phyloP scores from a whole-genome alignment of 2,888 invertebrate species.

The Chrysolina americana region DNA sequence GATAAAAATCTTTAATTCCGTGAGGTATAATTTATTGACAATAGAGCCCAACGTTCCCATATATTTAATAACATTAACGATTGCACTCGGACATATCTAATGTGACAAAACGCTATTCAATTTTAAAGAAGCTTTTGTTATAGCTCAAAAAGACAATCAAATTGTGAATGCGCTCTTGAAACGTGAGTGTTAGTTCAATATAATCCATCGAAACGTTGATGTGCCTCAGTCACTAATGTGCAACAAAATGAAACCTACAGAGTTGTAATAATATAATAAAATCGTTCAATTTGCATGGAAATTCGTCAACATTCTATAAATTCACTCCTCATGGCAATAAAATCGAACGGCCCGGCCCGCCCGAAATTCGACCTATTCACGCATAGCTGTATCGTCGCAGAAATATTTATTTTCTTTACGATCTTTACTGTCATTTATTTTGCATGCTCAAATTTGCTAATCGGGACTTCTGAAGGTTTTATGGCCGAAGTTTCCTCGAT shows the following conservation, averaged over 20 bases:
- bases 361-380: conserved; percentile 53
- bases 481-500: conserved; percentile 39
- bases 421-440: conserved; percentile 59
- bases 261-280: conserved; percentile 43
- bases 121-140: too few species aligned
- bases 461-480: conserved; percentile 43
- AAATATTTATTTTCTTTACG: conserved; percentile 60
- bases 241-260: conserved; percentile 41
- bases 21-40: too few species aligned
- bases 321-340: conserved; percentile 54
- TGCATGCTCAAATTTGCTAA: conserved; percentile 58
- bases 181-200: too few species aligned
- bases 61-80: too few species aligned
- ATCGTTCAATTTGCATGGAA: conserved; percentile 61
- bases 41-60: too few species aligned
- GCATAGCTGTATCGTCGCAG: conserved; percentile 48
- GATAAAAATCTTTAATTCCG: too few species aligned
- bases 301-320: conserved; percentile 65
- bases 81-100: too few species aligned
- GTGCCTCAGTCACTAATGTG: conserved; percentile 42
- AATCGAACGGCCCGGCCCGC: conserved; percentile 51
- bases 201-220: conserved; percentile 10
- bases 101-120: too few species aligned
- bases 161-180: too few species aligned
- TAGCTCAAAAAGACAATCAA: too few species aligned